Percentiles rank a stretch among this genome's conserved stretches.
These are phyloP conservation scores for Unio pictorum DNA, from an alignment of 2,888 invertebrate genomes.

Conservation along the genomic window DNA sequence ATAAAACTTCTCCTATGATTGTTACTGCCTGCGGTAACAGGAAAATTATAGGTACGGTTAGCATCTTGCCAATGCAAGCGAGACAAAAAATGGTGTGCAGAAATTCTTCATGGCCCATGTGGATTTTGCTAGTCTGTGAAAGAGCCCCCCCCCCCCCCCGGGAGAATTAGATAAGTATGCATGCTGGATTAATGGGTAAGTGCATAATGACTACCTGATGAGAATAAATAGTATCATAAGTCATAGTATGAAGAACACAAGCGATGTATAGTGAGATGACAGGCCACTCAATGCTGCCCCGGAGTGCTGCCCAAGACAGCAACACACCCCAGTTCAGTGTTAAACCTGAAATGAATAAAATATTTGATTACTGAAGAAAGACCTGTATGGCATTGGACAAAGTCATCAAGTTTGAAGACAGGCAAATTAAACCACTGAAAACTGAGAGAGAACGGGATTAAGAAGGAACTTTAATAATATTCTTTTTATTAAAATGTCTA, in stretches of 20 bases:
- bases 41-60: too few relatives aligned
- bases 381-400: too few relatives aligned
- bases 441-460: neutral
- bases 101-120: too few relatives aligned
- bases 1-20: too few relatives aligned
- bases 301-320: constrained; percentile 70
- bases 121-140: too few relatives aligned
- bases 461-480: neutral
- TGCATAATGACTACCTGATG: constrained; percentile 58
- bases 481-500: too few relatives aligned
- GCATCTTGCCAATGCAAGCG: too few relatives aligned
- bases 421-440: neutral
- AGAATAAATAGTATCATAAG: constrained; percentile 66
- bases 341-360: constrained; percentile 57
- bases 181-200: too few relatives aligned
- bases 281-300: constrained; percentile 53
- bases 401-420: neutral
- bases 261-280: constrained; percentile 65
- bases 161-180: too few relatives aligned
- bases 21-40: too few relatives aligned
- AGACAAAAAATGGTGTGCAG: too few relatives aligned
- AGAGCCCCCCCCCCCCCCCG: too few relatives aligned
- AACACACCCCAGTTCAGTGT: constrained; percentile 73
- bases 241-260: constrained; percentile 59
- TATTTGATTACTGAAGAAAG: constrained; percentile 1